Evolutionary conservation across 2,888 invertebrate genomes (phyloP).

Genomic region (Glaucopsyche alexis): DNA sequence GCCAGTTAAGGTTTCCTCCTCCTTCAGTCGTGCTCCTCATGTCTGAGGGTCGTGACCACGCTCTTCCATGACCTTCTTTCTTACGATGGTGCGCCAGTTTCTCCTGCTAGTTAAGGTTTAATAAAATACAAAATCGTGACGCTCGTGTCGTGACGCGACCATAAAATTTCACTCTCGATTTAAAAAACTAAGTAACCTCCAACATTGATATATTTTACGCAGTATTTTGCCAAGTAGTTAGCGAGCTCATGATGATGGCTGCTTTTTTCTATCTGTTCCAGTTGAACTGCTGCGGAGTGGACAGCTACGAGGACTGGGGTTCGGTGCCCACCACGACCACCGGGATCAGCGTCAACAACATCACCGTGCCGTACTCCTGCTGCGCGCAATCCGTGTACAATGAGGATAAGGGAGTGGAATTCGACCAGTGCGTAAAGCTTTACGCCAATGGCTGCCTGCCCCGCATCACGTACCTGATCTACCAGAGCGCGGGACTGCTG

Average conservation of each 20-base stretch:
- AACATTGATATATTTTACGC: no score
- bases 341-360: slow-evolving; percentile 60
- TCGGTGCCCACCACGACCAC: slow-evolving; percentile 47
- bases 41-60: no score
- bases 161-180: no score
- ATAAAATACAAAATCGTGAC: no score
- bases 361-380: slow-evolving; percentile 82
- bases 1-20: no score
- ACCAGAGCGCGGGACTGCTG: slow-evolving; percentile 85
- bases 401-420: slow-evolving; percentile 42
- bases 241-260: neutral
- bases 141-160: no score
- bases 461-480: slow-evolving; percentile 81
- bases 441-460: slow-evolving; percentile 81
- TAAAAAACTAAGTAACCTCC: no score
- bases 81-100: no score
- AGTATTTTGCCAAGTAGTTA: no score
- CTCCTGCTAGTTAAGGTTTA: no score
- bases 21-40: no score
- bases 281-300: slow-evolving; percentile 85
- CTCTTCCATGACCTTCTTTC: no score
- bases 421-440: slow-evolving; percentile 60
- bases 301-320: slow-evolving; percentile 82
- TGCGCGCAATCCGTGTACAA: slow-evolving; percentile 61
- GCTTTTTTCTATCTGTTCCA: slow-evolving; percentile 52